Conservation (phyloP, 2,113 vertebrate species). For the Plotosus lineatus region DNA sequence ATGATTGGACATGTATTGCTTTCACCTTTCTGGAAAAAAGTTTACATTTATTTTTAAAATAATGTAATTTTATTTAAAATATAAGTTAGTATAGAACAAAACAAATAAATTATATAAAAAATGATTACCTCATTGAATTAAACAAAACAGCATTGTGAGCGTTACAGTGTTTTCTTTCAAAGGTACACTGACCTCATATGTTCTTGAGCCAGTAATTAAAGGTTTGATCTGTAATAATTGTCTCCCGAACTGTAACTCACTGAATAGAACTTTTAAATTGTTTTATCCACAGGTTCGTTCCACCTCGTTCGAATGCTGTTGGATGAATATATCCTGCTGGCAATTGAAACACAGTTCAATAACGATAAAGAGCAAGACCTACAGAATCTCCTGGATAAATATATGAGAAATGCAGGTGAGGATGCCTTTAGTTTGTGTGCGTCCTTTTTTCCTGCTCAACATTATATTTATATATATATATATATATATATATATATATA, state of each 20-base stretch:
- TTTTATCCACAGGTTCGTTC: slow-evolving; percentile 94
- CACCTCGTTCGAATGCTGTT: slow-evolving; percentile 97
- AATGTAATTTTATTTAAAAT: too few relatives aligned
- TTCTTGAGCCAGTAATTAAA: background rate
- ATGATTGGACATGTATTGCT: too few relatives aligned
- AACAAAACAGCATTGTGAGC: too few relatives aligned
- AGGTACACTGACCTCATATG: background rate
- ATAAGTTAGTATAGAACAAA: too few relatives aligned
- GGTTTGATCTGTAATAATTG: background rate
- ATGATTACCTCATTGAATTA: too few relatives aligned
- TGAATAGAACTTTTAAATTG: slow-evolving; percentile 61
- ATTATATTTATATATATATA: too few relatives aligned
- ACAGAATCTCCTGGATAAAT: slow-evolving; percentile 94
- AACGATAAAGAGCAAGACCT: slow-evolving; percentile 98
- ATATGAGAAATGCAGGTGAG: slow-evolving; percentile 97
- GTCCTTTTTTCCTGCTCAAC: background rate
- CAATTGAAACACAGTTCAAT: slow-evolving; percentile 98
- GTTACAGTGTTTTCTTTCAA: background rate
- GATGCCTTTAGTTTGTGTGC: background rate
- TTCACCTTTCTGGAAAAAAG: too few relatives aligned
- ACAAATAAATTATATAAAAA: too few relatives aligned
- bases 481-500: too few relatives aligned
- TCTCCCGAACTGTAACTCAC: background rate
- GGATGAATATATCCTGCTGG: slow-evolving; percentile 95
- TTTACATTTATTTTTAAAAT: too few relatives aligned